Percentiles rank a stretch among this genome's conserved stretches.
Conservation (phyloP, 2,113 vertebrate genomes). For the Copsychus sechellarum region DNA sequence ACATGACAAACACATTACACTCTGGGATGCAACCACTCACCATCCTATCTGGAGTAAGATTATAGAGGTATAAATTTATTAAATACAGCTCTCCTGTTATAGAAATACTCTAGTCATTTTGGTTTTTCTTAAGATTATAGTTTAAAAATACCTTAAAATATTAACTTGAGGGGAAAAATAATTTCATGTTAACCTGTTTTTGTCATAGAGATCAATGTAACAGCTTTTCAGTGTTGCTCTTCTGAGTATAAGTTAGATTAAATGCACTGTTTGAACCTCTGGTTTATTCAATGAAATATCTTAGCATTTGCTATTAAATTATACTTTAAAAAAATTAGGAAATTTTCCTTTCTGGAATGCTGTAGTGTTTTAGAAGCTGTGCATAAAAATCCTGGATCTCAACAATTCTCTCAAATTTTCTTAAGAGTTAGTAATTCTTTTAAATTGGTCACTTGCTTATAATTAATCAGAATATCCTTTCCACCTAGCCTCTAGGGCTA, state of each 20-base stretch:
- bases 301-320: background rate
- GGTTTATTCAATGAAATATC: background rate
- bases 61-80: slow-evolving; percentile 81
- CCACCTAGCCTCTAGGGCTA: background rate
- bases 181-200: background rate
- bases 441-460: background rate
- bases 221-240: background rate
- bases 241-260: background rate
- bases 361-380: background rate
- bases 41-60: slow-evolving; percentile 90
- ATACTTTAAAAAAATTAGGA: background rate
- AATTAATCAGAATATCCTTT: background rate
- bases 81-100: background rate
- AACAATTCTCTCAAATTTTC: background rate
- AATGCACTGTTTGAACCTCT: background rate
- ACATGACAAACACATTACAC: slow-evolving; percentile 89
- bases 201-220: background rate
- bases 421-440: background rate
- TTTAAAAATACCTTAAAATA: background rate
- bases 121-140: background rate
- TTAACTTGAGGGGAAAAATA: background rate
- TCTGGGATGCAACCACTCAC: slow-evolving; percentile 91
- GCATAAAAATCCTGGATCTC: background rate
- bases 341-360: background rate
- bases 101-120: background rate